Conservation (phyloP, 1,140 invertebrate species). For the Drosophila prosaltans region DNA sequence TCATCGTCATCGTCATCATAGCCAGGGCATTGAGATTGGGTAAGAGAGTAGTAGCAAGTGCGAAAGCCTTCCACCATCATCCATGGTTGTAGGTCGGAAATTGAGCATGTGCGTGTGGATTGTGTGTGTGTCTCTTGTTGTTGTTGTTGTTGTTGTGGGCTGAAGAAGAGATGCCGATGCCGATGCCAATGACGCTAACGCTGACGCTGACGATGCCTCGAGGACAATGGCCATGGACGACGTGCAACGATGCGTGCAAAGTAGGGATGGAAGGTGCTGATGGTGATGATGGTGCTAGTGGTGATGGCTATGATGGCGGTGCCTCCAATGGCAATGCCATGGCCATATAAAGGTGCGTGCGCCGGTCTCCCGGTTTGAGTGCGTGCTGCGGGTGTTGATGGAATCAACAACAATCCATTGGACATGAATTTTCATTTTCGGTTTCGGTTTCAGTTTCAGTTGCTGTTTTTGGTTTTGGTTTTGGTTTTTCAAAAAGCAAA, state of each 20-base stretch:
- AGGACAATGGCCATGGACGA: slow-evolving; percentile 51
- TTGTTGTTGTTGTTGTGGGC: background rate
- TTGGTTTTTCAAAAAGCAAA: slow-evolving; percentile 67
- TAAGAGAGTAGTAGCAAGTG: slow-evolving; percentile 19
- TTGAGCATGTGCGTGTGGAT: slow-evolving; percentile 57
- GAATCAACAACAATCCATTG: slow-evolving; percentile 38
- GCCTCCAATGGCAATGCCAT: slow-evolving; percentile 32
- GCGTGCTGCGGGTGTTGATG: slow-evolving; percentile 74
- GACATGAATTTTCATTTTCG: slow-evolving; percentile 66
- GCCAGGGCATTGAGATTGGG: slow-evolving; percentile 47
- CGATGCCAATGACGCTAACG: slow-evolving; percentile 51
- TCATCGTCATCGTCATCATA: slow-evolving; percentile 32
- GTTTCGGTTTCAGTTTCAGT: slow-evolving; percentile 60
- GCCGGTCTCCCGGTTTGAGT: slow-evolving; percentile 36
- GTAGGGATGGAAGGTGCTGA: background rate
- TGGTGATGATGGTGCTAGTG: slow-evolving; percentile 4
- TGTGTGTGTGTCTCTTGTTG: background rate
- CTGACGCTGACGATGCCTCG: slow-evolving; percentile 29
- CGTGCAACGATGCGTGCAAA: slow-evolving; percentile 69
- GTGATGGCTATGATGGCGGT: slow-evolving; percentile 16
- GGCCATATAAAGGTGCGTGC: slow-evolving; percentile 63
- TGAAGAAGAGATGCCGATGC: slow-evolving; percentile 48
- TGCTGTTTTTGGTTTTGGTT: slow-evolving; percentile 65
- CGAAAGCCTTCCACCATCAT: slow-evolving; percentile 11
- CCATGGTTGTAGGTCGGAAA: slow-evolving; percentile 64